Conservation (phyloP, 2,113 vertebrate genomes). For the Pygathrix nemaeus region DNA sequence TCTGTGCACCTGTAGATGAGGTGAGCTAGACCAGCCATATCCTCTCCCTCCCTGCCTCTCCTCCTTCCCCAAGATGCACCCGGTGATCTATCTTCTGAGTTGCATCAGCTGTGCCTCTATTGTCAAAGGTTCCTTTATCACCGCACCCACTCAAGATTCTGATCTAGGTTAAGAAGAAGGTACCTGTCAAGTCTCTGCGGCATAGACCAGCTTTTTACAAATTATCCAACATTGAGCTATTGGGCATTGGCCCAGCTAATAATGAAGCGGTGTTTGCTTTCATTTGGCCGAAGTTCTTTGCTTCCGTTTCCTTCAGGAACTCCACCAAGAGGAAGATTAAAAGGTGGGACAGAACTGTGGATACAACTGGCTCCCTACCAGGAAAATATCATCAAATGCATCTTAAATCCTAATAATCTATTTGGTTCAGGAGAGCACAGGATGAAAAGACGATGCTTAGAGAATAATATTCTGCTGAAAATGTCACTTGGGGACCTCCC, state of each 20-base stretch:
- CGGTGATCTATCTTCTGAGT: background rate
- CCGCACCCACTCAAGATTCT: background rate
- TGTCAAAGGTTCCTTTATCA: background rate
- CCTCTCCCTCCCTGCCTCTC: fast-evolving
- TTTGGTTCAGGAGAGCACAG: background rate
- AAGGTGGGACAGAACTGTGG: background rate
- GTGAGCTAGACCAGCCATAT: background rate
- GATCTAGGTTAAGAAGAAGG: background rate
- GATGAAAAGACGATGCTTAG: background rate
- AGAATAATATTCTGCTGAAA: too few species aligned
- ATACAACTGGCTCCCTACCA: background rate
- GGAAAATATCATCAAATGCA: background rate
- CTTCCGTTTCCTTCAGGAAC: background rate
- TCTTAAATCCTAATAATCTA: background rate
- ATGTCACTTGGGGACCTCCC: background rate
- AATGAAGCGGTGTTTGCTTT: background rate
- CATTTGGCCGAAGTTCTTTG: background rate
- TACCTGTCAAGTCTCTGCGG: background rate
- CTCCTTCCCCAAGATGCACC: fast-evolving
- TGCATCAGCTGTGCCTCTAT: fast-evolving
- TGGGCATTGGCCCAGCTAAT: background rate
- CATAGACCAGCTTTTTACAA: background rate
- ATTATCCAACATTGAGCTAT: background rate
- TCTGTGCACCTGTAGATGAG: background rate
- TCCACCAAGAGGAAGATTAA: background rate